Evolutionary conservation across 2,888 invertebrate species (phyloP), one percentile per base, ranked within the genome.

Genomic region (Cyaniris semiargus): DNA sequence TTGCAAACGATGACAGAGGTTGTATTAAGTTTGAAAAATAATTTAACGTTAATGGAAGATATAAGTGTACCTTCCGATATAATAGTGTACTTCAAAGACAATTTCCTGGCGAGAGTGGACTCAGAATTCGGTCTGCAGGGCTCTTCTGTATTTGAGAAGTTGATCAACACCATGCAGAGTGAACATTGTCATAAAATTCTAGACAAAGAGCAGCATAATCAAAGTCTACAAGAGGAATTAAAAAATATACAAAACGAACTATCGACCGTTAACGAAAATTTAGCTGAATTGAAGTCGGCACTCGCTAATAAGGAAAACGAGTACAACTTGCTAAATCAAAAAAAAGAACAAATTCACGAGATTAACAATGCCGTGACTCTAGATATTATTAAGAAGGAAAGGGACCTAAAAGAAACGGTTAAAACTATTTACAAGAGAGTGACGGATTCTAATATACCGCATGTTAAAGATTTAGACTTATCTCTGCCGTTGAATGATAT

Each of bases 281-380:
- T 93, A 76, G 76, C 81, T 8, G 81, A 86, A 76, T 80, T 89
- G 70, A 91, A 88, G 80, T 76, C 71, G n/a, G 85, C 89, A 78
- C 80, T 93, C 7, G 81, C 80, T 70, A 84, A 86, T 15, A 89
- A 88, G 83, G 88, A 90, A 83, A 86, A 86, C 58, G 90, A 93
- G 80, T 89, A 83, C 38, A 85, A 85, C 79, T 82, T 89, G 23
- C 82, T 94, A 3, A 85, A 86, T 79, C 81, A 80, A 23, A 86
- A 91, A 81, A 93, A 91, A 78, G 88, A 89, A 66, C 89, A 80
- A 80, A 84, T 90, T 10, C 84, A 87, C 18, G 90, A 93, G 84
- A 91, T 94, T 77, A 89, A 83, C 81, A 88, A 86, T 60, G 89
- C 90, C 27, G 89, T 93, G 0, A 92, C 91, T 7, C 79, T 90